Evolutionary conservation across 2,797 vertebrate genomes (phyloP), one percentile per base, ranked within the genome.

Genomic region (Balearica regulorum): DNA sequence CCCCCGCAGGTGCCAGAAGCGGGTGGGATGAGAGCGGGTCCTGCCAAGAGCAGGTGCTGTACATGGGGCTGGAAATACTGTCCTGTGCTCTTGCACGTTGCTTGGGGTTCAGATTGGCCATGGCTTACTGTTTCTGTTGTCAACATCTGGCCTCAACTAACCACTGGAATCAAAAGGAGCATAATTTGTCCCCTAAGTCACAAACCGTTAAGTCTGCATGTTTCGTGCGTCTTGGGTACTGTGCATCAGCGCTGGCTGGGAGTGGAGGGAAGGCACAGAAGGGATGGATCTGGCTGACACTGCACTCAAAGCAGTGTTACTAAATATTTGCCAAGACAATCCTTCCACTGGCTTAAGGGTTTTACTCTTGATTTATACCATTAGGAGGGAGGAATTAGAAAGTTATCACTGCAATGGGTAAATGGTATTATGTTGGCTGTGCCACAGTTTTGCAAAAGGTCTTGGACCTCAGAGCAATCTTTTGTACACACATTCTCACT

Each of bases 271-370:
- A 49, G 68, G 87, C 58, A n/a, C 33, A 4, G 58, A 41, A 48
- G 43, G 77, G 78, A 25, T 35, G 51, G 48, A 9, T 58, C 35
- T 88, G 82, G 68, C 79, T 83, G 79, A 29, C 17, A 11, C 68
- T 80, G 51, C 21, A 16, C 65, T 73, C 48, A 46, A 22, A 77
- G 21, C 10, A 70, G 35, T 6, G 21, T 17, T 51, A 33, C 33
- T 73, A 86, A 90, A 86, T 86, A 91, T 80, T 90, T 83, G 83
- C 72, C 35, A 66, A 83, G 80, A 62, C 20, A 70, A 76, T 72
- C 64, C 39, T 80, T 73, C 37, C 53, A 31, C 46, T 58, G 69
- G 51, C 43, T 96, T 46, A 48, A 88, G 55, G 37, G 48, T 19
- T 91, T 90, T 58, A 22, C 1, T 8, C 66, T 73, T 46, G 37